Evolutionary conservation across 1,140 invertebrate species (phyloP).

Genomic region (Drosophila hydei): DNA sequence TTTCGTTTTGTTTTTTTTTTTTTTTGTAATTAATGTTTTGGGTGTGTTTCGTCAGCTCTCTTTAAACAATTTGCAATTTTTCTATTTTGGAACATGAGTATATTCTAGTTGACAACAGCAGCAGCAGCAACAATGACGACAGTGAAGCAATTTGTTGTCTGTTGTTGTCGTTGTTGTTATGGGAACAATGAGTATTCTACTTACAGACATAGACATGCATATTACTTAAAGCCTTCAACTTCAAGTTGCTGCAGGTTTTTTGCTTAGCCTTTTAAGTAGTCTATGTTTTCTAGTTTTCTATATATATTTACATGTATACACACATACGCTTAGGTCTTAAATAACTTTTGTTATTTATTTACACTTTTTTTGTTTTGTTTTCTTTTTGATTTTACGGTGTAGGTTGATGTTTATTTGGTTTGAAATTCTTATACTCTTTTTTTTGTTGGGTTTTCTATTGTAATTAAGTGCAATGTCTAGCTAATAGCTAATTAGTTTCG

Average conservation of each 20-base stretch:
- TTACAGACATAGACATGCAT: conserved; percentile 29
- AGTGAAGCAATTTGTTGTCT: conserved; percentile 47
- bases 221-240: conserved; percentile 60
- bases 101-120: conserved; percentile 78
- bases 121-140: conserved; percentile 32
- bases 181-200: conserved; percentile 75
- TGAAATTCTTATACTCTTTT: conserved; percentile 15
- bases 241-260: conserved; percentile 61
- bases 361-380: conserved; percentile 4
- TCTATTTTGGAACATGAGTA: conserved; percentile 59
- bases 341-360: conserved; percentile 23
- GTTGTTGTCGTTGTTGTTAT: conserved; percentile 38
- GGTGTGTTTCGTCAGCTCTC: conserved; percentile 24
- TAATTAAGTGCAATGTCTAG: conserved; percentile 62
- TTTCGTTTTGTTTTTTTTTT: conserved; percentile 27
- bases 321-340: conserved; percentile 8
- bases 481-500: conserved; percentile 51
- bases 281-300: conserved; percentile 31
- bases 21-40: conserved; percentile 13
- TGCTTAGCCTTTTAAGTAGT: conserved; percentile 37
- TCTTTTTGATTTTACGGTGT: conserved; percentile 42
- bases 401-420: conserved; percentile 30
- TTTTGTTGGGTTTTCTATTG: conserved; percentile 19
- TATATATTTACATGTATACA: conserved; percentile 9
- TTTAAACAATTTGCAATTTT: conserved; percentile 29